Base-by-base conservation (phyloP, 2,113 vertebrate genomes). In the Lophotis ruficrista region DNA sequence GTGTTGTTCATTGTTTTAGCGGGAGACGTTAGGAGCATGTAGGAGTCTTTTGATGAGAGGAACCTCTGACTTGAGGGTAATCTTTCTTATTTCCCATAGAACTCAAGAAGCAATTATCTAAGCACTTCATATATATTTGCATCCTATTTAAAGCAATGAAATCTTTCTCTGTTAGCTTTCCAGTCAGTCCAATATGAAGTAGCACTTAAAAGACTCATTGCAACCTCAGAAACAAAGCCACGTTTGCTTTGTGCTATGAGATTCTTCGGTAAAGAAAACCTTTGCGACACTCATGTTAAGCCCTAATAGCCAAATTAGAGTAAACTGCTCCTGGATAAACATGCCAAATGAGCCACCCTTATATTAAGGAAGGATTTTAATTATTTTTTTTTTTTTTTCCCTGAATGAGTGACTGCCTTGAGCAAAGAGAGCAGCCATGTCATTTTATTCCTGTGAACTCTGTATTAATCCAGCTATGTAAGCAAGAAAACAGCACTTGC, bases 11-110 rank as follows among this genome's bases (percentile, higher is more conserved):
- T 25, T 76, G 25, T 56, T 83, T 93, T 18, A 65, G 61, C 56
- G 91, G 58, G 73, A 53, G n/a, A 47, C 4, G 1, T 30, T 23
- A 20, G 15, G 45, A n/a, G 8, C 1, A 0, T n/a, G 30, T 35
- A 18, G 53, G 45, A 79, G 28, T 31, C 30, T 73, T 22, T 24
- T 18, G n/a, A 53, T 23, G 28, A 93, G 25, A 69, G 13, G 28
- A 60, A 56, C 4, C 20, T 68, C 78, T 68, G 38, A 19, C 41
- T 64, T n/a, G n/a, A 64, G 35, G 11, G 18, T 28, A 62, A n/a
- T 14, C 5, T 73, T 83, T 65, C 54, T 76, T 7, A 21, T 71
- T 83, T 78, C 60, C 48, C 30, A 62, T 33, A 33, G 57, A 80
- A 57, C 64, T 61, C 68, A 31, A 64, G 30, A 89, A 81, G 5